Evolutionary conservation across 2,797 vertebrate species (phyloP).

Genomic region (Antennarius maculatus): DNA sequence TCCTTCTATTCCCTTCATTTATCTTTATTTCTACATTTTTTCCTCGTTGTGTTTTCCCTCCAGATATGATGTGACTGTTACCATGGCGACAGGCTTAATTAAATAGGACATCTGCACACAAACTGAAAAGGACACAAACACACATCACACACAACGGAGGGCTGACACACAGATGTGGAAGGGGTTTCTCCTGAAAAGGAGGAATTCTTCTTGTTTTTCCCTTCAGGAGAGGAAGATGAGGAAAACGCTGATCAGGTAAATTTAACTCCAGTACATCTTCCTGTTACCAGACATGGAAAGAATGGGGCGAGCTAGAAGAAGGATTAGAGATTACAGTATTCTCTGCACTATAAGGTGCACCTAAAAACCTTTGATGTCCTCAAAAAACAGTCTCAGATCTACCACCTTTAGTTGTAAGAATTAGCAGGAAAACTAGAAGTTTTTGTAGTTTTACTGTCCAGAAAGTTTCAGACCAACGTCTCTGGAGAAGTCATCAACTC

Average conservation of each 20-base stretch:
- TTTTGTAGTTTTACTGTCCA: not conserved
- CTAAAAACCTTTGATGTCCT: too few relatives aligned
- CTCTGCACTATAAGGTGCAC: too few relatives aligned
- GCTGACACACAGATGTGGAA: constrained; percentile 74
- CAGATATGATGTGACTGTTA: constrained; percentile 51
- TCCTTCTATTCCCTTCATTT: not conserved
- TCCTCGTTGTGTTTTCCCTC: constrained; percentile 16
- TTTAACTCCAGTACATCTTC: constrained; percentile 66
- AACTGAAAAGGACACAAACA: constrained; percentile 32
- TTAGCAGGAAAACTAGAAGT: too few relatives aligned
- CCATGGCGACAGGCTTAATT: constrained; percentile 51
- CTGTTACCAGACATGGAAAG: constrained; percentile 72
- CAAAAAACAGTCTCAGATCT: too few relatives aligned
- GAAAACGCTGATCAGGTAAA: constrained; percentile 72
- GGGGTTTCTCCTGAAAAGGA: constrained; percentile 46
- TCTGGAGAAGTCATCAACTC: constrained; percentile 9
- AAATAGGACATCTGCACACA: constrained; percentile 51
- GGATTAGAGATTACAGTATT: not conserved
- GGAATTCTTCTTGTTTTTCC: constrained; percentile 48
- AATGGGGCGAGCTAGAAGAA: constrained; percentile 68
- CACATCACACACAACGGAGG: constrained; percentile 23
- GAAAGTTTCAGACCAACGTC: not conserved
- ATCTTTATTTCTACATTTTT: constrained; percentile 18
- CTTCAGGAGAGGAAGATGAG: constrained; percentile 41
- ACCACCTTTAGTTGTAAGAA: too few relatives aligned